These are phyloP conservation scores for Galagoides demidoff DNA, from an alignment of 2,797 vertebrate species.

Conservation along the genomic window DNA sequence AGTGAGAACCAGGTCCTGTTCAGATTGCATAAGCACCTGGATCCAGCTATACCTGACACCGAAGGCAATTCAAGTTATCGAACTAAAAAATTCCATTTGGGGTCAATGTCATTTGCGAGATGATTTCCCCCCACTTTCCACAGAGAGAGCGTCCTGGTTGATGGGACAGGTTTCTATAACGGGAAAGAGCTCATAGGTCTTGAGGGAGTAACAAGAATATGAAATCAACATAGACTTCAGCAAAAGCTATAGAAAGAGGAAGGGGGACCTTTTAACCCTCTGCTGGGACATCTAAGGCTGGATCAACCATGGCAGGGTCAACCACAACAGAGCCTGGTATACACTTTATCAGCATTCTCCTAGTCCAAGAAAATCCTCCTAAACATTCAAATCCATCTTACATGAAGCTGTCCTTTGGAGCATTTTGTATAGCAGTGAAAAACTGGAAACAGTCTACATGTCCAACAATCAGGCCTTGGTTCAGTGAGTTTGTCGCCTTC, in stretches of 20 bases:
- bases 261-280: neutral
- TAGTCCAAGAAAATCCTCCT: neutral
- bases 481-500: conserved; percentile 11
- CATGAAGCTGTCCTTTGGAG: neutral
- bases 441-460: neutral
- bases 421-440: neutral
- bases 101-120: neutral
- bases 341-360: fast-evolving
- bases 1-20: neutral
- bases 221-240: neutral
- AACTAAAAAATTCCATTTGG: neutral
- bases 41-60: conserved; percentile 41
- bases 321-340: fast-evolving
- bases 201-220: neutral
- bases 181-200: neutral
- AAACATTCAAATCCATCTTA: neutral
- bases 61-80: neutral
- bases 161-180: neutral
- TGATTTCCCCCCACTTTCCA: neutral
- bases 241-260: neutral
- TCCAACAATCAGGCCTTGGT: neutral
- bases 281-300: neutral
- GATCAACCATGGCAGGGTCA: neutral
- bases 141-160: neutral
- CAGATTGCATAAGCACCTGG: neutral